Evolutionary conservation across 2,888 invertebrate genomes (phyloP).

Genomic region (Ptychoptera albimana): DNA sequence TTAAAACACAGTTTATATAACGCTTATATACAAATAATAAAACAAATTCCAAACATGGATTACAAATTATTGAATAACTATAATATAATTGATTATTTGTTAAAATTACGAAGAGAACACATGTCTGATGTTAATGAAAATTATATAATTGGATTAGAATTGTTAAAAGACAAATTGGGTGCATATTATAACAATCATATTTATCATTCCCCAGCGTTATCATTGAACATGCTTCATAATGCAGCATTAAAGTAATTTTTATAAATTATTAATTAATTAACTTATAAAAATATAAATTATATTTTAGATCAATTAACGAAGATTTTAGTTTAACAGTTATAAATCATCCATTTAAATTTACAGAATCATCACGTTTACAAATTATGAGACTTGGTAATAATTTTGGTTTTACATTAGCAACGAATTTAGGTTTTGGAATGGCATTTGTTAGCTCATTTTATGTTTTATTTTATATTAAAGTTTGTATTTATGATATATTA

Average conservation of each 20-base stretch:
- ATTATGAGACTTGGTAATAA: conserved; percentile 18
- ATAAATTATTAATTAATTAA: too few relatives aligned
- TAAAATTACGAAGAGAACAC: too few relatives aligned
- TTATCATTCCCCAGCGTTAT: conserved; percentile 52
- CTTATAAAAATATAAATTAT: neutral
- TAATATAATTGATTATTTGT: too few relatives aligned
- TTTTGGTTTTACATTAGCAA: conserved; percentile 40
- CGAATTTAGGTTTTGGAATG: conserved; percentile 53
- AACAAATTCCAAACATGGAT: too few relatives aligned
- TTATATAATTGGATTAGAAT: conserved; percentile 40
- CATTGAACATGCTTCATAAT: conserved; percentile 45
- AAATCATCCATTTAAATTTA: conserved; percentile 55
- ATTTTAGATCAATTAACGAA: too few relatives aligned
- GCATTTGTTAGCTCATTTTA: conserved; percentile 47
- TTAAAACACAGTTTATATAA: too few relatives aligned
- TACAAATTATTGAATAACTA: too few relatives aligned
- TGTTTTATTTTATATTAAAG: conserved; percentile 44
- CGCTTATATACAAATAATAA: too few relatives aligned
- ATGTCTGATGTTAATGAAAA: conserved; percentile 10
- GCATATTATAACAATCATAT: conserved; percentile 70
- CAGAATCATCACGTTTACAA: conserved; percentile 12
- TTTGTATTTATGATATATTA: neutral
- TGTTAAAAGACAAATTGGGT: conserved; percentile 17
- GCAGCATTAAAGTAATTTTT: conserved; percentile 38
- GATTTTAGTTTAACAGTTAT: conserved; percentile 26